Conservation (phyloP, 2,113 vertebrate genomes). For the Eubucco bourcierii region DNA sequence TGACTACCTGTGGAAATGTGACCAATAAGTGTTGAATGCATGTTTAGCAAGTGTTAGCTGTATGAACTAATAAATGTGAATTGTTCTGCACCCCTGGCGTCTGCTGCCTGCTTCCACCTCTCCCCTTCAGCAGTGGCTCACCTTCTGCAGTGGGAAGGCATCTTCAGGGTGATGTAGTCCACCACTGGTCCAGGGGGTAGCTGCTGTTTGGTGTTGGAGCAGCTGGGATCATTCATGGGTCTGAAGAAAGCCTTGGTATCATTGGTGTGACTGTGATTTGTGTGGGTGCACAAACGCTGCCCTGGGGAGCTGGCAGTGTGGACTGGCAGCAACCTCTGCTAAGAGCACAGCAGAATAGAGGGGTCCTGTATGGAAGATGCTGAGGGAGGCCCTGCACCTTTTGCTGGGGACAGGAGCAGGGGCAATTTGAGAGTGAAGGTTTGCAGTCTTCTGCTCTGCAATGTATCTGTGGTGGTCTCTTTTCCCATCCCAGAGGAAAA, state of each 20-base stretch:
- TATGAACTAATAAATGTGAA: constrained; percentile 99
- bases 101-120: background rate
- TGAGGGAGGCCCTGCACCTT: background rate
- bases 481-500: background rate
- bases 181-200: background rate
- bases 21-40: constrained; percentile 95
- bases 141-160: too few relatives aligned
- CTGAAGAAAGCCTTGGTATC: background rate
- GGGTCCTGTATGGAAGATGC: too few relatives aligned
- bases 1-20: constrained; percentile 99
- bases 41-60: constrained; percentile 97
- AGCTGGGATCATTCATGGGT: background rate
- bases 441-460: background rate
- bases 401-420: rapidly evolving
- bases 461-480: too few relatives aligned
- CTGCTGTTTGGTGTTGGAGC: background rate
- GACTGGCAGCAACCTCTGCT: background rate
- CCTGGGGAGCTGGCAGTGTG: background rate
- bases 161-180: background rate
- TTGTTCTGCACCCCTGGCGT: constrained; percentile 80
- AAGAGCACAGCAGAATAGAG: background rate
- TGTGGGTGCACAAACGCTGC: rapidly evolving
- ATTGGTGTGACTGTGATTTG: background rate
- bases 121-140: rapidly evolving
- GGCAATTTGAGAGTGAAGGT: too few relatives aligned